Percentiles rank a stretch among this genome's conserved stretches.
Conservation (phyloP, 2,113 vertebrate genomes). For the Ibidorhyncha struthersii region DNA sequence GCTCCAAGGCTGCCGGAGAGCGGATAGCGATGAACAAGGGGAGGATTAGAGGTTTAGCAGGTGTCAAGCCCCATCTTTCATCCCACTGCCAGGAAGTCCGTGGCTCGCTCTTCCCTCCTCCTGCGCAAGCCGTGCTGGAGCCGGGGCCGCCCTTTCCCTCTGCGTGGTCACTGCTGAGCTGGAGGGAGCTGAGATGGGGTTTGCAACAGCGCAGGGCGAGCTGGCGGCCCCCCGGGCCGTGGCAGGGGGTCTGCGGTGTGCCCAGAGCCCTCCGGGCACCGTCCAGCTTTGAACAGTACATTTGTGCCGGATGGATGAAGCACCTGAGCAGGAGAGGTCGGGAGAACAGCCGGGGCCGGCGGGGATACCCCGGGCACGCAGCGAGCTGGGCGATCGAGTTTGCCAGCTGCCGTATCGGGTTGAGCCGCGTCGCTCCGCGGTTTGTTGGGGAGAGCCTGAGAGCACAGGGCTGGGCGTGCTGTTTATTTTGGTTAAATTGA, state of each 20-base stretch:
- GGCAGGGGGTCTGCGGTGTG: not conserved
- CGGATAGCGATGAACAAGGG: not conserved
- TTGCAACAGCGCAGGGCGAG: not conserved
- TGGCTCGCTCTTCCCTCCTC: not conserved
- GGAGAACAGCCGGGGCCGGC: not conserved
- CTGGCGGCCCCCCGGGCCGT: not conserved
- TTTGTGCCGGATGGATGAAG: not conserved
- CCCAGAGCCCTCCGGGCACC: rapidly evolving
- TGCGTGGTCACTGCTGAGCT: rapidly evolving
- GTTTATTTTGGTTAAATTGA: slow-evolving; percentile 23
- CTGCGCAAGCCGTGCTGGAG: rapidly evolving
- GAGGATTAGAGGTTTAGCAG: not conserved
- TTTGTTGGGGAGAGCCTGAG: not conserved
- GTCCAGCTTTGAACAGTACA: rapidly evolving
- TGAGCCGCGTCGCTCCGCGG: rapidly evolving
- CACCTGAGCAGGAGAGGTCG: not conserved
- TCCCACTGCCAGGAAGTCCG: not conserved
- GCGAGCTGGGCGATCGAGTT: rapidly evolving
- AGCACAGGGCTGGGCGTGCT: not conserved
- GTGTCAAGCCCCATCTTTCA: not conserved
- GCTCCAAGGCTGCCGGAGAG: not conserved
- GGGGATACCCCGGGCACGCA: rapidly evolving
- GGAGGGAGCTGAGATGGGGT: not conserved
- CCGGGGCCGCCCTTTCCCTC: not conserved
- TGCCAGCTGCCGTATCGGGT: rapidly evolving